Evolutionary conservation across 2,888 invertebrate genomes (phyloP), one percentile per base, ranked within the genome.

Genomic region (Timandra comae): DNA sequence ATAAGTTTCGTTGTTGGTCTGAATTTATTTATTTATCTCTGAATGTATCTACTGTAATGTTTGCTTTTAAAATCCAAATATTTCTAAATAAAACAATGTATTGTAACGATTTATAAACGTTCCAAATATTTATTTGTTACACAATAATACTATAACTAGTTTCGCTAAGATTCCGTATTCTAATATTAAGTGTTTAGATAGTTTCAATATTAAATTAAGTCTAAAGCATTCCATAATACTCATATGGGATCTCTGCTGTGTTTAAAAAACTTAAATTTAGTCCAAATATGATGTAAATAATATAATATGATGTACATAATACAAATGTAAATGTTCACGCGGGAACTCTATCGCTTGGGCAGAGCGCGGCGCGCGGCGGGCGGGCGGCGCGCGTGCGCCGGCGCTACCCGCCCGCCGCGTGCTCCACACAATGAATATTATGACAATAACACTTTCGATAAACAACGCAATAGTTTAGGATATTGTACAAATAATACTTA

Each of bases 181-280:
- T 55, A 52, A 41, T 27, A 10, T 20, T 72, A 76, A 68, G 63
- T 63, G 60, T 65, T 68, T 79, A 80, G 78, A 72, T 80, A 82
- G 79, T 72, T 75, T 63, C 60, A 79, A 78, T 81, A 73, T 76
- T 71, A 75, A 16, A 56, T 65, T 82, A 78, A 82, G 76, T 70
- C 70, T 53, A 61, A 82, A 79, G 72, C 84, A 84, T 84, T 84
- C 84, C 84, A 74, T 81, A 73, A 63, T 71, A 78, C 74, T 80
- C 63, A 51, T 76, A 69, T 81, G 82, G 84, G 84, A 84, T 84
- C 84, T 81, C 84, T 75, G 71, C 79, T 75, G 77, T 80, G 79
- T 82, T 80, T 78, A 70, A 67, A 72, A 72, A 80, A 74, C 78
- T 77, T 76, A 59, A 64, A 70, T 63, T 38, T 74, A 78, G 75